Base-by-base conservation (phyloP, 1,140 invertebrate species). In the Rhizoglyphus robini region DNA sequence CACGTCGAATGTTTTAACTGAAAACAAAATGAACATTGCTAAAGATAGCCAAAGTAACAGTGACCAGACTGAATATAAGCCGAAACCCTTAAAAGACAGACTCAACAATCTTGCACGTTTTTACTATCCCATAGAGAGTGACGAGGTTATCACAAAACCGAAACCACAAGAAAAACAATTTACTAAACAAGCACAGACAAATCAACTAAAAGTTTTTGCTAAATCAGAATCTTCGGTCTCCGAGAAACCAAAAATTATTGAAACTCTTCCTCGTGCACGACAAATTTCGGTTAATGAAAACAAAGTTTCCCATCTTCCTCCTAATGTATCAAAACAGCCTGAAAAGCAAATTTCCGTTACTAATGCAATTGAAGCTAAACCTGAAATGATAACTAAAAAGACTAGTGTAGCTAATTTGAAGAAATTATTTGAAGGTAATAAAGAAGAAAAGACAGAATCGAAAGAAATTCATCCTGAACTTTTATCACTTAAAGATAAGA, bases 361-460 rank as follows among this genome's bases (percentile, higher is more conserved):
- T 41, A 27, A 46, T 31, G n/a, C 23, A 51, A 4, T 1, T 2
- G 29, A 51, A 51, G 8, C 48, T 25, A 2, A 13, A 2, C 15
- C 20, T 20, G 23, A 3, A 3, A 46, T 46, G 18, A 20, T 20
- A 61, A 36, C 18, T 11, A 48, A 1, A 1, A 63, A 63, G 32
- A 63, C 61, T 25, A 63, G 41, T 48, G 61, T 63, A 18, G 34
- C 61, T 18, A 20, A 63, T 46, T 38, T 63, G 27, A 63, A 47
- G 32, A 61, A 51, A 18, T 18, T 63, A 46, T 63, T 63, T 23
- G 61, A 63, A 34, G 18, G 23, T 4, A 63, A 63, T 18, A 15
- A 18, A 5, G 29, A 1, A 2, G 58, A 63, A 49, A 49, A 49
- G 48, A 13, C 41, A 54, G 5, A 62, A 29, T 4, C 8, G 29